Evolutionary conservation across 2,888 invertebrate species (phyloP).

Genomic region (Hipparchia semele): DNA sequence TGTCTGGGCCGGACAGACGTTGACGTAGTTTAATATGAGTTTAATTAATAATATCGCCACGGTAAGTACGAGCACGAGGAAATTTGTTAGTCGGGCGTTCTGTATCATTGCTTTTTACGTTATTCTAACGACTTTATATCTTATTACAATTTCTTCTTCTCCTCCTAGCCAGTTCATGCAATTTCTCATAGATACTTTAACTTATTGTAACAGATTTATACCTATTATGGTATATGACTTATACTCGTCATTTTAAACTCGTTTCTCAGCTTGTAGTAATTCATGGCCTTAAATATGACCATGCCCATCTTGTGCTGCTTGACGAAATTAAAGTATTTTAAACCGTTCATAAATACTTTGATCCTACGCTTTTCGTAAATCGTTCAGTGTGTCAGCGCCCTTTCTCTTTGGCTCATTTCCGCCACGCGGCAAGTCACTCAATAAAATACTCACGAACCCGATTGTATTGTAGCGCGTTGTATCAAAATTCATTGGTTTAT

Average conservation of each 20-base stretch:
- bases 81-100: background rate
- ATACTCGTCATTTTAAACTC: too few relatives aligned
- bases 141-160: too few relatives aligned
- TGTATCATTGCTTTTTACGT: background rate
- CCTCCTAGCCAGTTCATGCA: too few relatives aligned
- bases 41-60: constrained; percentile 15
- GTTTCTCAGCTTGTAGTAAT: too few relatives aligned
- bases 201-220: too few relatives aligned
- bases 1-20: constrained; percentile 26
- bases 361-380: too few relatives aligned
- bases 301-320: too few relatives aligned
- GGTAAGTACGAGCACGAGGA: background rate
- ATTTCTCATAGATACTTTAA: too few relatives aligned
- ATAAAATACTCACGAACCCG: background rate
- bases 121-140: background rate
- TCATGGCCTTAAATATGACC: too few relatives aligned
- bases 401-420: background rate
- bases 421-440: background rate
- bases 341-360: too few relatives aligned
- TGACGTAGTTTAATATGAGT: constrained; percentile 25
- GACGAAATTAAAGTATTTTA: too few relatives aligned
- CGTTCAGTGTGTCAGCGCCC: background rate
- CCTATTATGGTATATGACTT: too few relatives aligned
- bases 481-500: constrained; percentile 4
- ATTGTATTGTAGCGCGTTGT: background rate